These are phyloP conservation scores for Ornithoptera alexandrae DNA, from an alignment of 2,888 invertebrate genomes.

Conservation along the genomic window DNA sequence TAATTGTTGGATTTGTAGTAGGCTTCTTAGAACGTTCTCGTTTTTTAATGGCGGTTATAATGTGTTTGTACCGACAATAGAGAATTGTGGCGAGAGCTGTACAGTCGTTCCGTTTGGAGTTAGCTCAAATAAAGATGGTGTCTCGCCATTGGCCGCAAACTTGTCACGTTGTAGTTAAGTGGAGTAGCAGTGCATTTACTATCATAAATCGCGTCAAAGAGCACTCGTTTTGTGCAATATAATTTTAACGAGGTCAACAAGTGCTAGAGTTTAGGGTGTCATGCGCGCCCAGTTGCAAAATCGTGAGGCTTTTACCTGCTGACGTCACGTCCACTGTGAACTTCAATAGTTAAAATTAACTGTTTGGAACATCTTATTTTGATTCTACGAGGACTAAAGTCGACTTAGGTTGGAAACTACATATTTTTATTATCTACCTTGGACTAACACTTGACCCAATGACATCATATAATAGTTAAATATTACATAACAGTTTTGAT, in stretches of 20 bases:
- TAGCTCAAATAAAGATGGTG: conserved; percentile 14
- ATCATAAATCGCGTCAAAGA: conserved; percentile 7
- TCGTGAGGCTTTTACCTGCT: background rate
- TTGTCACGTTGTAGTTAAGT: conserved; percentile 10
- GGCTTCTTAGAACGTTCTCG: conserved; percentile 34
- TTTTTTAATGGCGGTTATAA: conserved; percentile 9
- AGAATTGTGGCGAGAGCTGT: conserved; percentile 4
- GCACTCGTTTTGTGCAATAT: conserved; percentile 30
- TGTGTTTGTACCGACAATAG: conserved; percentile 21
- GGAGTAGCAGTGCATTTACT: conserved; percentile 25
- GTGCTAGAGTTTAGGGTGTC: conserved; percentile 17
- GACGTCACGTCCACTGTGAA: background rate
- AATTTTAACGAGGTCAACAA: conserved; percentile 24
- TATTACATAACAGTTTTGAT: background rate
- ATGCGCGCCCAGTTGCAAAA: conserved; percentile 16
- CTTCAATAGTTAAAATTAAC: background rate
- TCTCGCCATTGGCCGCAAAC: conserved; percentile 3
- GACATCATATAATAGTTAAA: too few relatives aligned
- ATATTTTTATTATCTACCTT: too few relatives aligned
- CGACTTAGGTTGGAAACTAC: background rate
- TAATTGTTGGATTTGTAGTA: conserved; percentile 45
- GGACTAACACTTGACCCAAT: too few relatives aligned
- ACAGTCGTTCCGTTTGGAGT: background rate
- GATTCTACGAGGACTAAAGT: background rate
- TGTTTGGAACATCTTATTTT: background rate